These are phyloP conservation scores for Plotosus lineatus DNA, from an alignment of 2,113 vertebrate species.

Conservation along the genomic window DNA sequence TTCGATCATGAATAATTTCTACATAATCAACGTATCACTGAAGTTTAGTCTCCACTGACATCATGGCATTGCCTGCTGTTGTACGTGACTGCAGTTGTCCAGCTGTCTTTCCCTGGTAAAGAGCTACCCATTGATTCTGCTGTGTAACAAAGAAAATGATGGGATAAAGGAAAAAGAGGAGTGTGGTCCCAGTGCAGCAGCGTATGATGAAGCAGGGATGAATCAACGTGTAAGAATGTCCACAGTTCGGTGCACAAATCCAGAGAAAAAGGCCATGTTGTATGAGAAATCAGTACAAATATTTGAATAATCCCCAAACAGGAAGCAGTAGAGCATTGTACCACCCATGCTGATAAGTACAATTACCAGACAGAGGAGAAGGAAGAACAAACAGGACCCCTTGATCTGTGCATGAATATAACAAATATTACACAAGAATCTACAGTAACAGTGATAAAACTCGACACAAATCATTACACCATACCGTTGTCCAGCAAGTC, in stretches of 20 bases:
- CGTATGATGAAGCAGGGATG: conserved; percentile 65
- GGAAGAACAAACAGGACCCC: conserved; percentile 86
- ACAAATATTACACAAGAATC: background rate
- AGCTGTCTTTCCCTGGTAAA: background rate
- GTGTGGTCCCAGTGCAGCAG: background rate
- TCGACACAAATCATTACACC: background rate
- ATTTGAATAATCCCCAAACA: conserved; percentile 84
- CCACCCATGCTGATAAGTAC: conserved; percentile 92
- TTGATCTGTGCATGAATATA: conserved; percentile 77
- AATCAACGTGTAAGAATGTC: conserved; percentile 83
- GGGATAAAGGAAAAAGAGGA: background rate
- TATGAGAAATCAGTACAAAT: conserved; percentile 89
- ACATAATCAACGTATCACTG: background rate
- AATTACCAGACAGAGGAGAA: conserved; percentile 87
- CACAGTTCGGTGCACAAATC: conserved; percentile 73
- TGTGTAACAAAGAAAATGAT: background rate
- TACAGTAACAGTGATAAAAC: background rate
- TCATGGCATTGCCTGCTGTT: background rate
- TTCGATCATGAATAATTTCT: background rate
- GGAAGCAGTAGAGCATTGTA: conserved; percentile 90
- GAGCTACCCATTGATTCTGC: background rate
- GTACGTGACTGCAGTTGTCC: background rate
- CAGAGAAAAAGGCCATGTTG: conserved; percentile 87
- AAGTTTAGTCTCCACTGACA: background rate
- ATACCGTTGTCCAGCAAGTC: conserved; percentile 85